These are phyloP conservation scores for Atrina japonica DNA, from an alignment of 2,888 invertebrate species.

Conservation along the genomic window DNA sequence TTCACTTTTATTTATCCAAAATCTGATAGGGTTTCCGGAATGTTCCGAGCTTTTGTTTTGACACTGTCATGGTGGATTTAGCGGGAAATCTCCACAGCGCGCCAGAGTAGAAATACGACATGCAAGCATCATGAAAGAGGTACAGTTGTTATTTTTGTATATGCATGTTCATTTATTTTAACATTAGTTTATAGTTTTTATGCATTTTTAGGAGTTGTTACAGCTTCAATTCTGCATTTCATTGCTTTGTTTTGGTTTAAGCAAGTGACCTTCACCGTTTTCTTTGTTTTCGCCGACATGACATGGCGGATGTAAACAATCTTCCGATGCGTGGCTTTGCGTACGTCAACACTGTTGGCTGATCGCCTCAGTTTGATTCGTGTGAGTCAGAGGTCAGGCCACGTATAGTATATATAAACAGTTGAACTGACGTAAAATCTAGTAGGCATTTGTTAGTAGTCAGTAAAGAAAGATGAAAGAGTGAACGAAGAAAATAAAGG, in stretches of 20 bases:
- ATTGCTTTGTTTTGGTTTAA: slow-evolving; percentile 19
- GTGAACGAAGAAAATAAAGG: slow-evolving; percentile 50
- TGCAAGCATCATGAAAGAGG: slow-evolving; percentile 38
- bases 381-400: slow-evolving; percentile 42
- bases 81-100: slow-evolving; percentile 31
- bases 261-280: slow-evolving; percentile 23
- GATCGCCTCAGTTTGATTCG: slow-evolving; percentile 48
- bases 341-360: slow-evolving; percentile 49
- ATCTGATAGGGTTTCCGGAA: slow-evolving; percentile 11
- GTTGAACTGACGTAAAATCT: slow-evolving; percentile 53
- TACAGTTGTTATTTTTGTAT: neutral
- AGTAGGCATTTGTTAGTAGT: slow-evolving; percentile 49
- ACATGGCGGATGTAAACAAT: slow-evolving; percentile 60
- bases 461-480: slow-evolving; percentile 54
- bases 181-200: neutral
- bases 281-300: slow-evolving; percentile 2
- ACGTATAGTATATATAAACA: slow-evolving; percentile 50
- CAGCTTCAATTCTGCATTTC: slow-evolving; percentile 17
- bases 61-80: slow-evolving; percentile 36
- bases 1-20: neutral
- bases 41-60: slow-evolving; percentile 27
- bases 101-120: slow-evolving; percentile 3
- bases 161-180: neutral
- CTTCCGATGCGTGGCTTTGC: slow-evolving; percentile 34
- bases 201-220: neutral